Evolutionary conservation across 2,888 invertebrate species (phyloP).

Genomic region (Dasysyrphus albostriatus): DNA sequence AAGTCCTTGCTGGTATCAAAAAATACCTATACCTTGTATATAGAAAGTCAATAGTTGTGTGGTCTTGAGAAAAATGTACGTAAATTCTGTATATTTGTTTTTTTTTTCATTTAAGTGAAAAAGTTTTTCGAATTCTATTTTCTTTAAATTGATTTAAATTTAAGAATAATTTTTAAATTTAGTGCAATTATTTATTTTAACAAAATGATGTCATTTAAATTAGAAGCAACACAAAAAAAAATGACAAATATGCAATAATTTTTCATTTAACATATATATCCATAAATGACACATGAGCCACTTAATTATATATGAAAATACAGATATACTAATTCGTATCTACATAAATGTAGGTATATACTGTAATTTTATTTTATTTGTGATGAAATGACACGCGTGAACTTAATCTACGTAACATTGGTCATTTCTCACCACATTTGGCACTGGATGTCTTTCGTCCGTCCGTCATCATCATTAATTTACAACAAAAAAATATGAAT

Average conservation of each 20-base stretch:
- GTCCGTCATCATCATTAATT: slow-evolving; percentile 13
- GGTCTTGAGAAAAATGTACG: slow-evolving; percentile 66
- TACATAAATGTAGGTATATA: background rate
- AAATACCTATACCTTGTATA: slow-evolving; percentile 3
- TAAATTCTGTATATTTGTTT: slow-evolving; percentile 45
- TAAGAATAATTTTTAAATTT: background rate
- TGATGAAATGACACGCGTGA: slow-evolving; percentile 37
- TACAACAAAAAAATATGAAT: background rate
- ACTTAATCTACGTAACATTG: slow-evolving; percentile 16
- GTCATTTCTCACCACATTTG: slow-evolving; percentile 32
- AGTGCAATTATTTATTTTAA: slow-evolving; percentile 15
- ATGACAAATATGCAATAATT: slow-evolving; percentile 20
- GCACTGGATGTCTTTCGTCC: slow-evolving; percentile 9
- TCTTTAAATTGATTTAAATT: background rate
- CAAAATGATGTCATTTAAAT: slow-evolving; percentile 61
- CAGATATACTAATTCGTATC: slow-evolving; percentile 15
- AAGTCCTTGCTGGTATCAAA: slow-evolving; percentile 10
- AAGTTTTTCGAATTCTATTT: background rate
- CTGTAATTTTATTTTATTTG: slow-evolving; percentile 46
- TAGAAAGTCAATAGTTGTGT: slow-evolving; percentile 59
- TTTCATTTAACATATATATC: background rate
- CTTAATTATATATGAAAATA: slow-evolving; percentile 26
- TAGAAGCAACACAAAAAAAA: background rate
- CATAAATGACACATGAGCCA: slow-evolving; percentile 32
- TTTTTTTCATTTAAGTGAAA: slow-evolving; percentile 18